Conservation (phyloP, 92 coral and sea anemone species). For the Paragorgia papillata region DNA sequence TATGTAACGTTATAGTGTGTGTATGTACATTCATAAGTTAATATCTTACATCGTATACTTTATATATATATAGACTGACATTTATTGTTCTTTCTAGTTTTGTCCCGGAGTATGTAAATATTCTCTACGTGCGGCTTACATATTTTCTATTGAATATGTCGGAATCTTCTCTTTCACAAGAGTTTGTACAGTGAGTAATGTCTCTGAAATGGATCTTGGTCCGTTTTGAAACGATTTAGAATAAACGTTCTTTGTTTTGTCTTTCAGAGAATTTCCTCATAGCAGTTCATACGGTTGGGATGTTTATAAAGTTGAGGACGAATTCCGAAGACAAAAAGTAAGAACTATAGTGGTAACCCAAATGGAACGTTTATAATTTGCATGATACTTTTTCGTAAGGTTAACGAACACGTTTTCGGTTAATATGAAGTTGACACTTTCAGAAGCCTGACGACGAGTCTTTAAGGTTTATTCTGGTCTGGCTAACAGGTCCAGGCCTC, state of each 20-base stretch:
- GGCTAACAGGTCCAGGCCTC: too few relatives aligned
- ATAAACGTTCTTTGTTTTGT: background rate
- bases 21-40: too few relatives aligned
- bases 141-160: constrained; percentile 72
- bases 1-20: too few relatives aligned
- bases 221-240: too few relatives aligned
- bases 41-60: too few relatives aligned
- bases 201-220: too few relatives aligned
- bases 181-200: constrained; percentile 75
- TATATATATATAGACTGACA: too few relatives aligned
- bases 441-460: too few relatives aligned
- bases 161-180: constrained; percentile 76
- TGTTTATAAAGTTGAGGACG: constrained; percentile 78
- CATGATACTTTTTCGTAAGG: background rate
- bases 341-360: background rate
- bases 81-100: constrained; percentile 58
- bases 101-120: constrained; percentile 73
- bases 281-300: constrained; percentile 70
- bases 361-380: too few relatives aligned
- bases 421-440: too few relatives aligned
- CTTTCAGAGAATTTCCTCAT: constrained; percentile 62
- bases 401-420: too few relatives aligned
- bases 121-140: constrained; percentile 75
- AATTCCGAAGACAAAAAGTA: constrained; percentile 83
- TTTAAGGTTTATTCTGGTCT: too few relatives aligned